phyloP scores from a whole-genome alignment of 2,888 invertebrate species.

The Aspidiotus rigidus region DNA sequence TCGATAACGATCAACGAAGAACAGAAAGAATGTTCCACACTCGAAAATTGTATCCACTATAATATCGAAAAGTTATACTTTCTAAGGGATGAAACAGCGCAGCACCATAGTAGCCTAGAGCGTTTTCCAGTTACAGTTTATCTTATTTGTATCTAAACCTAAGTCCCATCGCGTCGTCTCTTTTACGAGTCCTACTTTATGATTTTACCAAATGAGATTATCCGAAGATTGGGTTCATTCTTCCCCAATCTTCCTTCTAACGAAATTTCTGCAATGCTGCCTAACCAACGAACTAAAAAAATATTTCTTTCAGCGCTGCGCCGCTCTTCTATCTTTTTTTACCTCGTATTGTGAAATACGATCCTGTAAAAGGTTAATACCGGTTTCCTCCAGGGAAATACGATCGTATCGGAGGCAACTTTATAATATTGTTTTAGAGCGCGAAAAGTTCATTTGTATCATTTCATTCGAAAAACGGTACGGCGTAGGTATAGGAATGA shows the following conservation, averaged over 20 bases:
- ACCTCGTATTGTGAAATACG: no score
- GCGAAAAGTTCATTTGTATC: background rate
- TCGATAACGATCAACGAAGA: no score
- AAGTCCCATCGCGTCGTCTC: constrained; percentile 15
- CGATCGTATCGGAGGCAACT: background rate
- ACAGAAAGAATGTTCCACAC: no score
- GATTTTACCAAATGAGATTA: constrained; percentile 19
- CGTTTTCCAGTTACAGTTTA: background rate
- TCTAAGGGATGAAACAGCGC: no score
- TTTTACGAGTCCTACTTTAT: constrained; percentile 21
- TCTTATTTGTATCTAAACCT: background rate
- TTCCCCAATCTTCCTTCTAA: constrained; percentile 20
- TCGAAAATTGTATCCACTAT: no score
- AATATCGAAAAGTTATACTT: no score
- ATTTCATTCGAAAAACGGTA: no score
- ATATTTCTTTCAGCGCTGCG: no score
- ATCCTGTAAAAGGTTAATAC: background rate
- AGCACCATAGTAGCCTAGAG: background rate
- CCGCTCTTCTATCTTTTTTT: no score
- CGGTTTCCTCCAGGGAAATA: constrained; percentile 25
- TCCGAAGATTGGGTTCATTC: constrained; percentile 17
- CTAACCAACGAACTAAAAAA: background rate
- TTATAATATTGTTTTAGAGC: background rate
- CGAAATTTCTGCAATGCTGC: constrained; percentile 10
- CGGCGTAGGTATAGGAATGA: no score